These are phyloP conservation scores for Hyalella azteca DNA, from an alignment of 2,888 invertebrate genomes.

Conservation along the genomic window DNA sequence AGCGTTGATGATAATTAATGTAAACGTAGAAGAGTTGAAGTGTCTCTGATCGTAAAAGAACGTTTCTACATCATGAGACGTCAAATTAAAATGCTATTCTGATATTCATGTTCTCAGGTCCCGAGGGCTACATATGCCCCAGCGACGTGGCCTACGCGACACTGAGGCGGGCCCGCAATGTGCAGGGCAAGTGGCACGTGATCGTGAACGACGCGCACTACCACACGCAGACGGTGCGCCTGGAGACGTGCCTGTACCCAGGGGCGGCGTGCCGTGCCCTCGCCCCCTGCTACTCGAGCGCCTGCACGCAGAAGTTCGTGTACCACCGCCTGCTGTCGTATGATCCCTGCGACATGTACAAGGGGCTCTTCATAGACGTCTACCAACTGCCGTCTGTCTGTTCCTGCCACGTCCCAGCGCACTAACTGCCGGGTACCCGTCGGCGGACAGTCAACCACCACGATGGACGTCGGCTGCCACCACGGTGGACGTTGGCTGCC, in stretches of 20 bases:
- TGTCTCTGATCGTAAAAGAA: too few relatives aligned
- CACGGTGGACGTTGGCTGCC: too few relatives aligned
- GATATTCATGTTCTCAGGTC: conserved; percentile 56
- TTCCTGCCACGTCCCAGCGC: conserved; percentile 60
- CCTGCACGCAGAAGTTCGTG: conserved; percentile 60
- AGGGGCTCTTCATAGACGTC: conserved; percentile 61
- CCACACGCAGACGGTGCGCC: conserved; percentile 60
- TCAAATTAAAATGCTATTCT: too few relatives aligned
- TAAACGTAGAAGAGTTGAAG: too few relatives aligned
- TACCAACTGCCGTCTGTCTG: conserved; percentile 61
- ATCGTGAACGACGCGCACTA: conserved; percentile 60
- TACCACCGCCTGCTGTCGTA: conserved; percentile 60
- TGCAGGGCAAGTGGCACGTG: conserved; percentile 60
- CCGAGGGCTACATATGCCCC: conserved; percentile 60
- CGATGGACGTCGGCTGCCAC: too few relatives aligned
- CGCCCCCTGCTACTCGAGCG: conserved; percentile 59
- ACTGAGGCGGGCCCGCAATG: conserved; percentile 59
- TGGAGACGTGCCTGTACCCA: conserved; percentile 59
- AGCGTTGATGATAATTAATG: too few relatives aligned
- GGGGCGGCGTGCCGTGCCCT: conserved; percentile 59
- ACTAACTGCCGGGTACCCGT: neutral
- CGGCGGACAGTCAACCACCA: too few relatives aligned
- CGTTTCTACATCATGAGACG: too few relatives aligned
- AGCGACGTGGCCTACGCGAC: conserved; percentile 58
- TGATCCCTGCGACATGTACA: conserved; percentile 60